Base-by-base conservation (phyloP, 2,113 vertebrate species). In the Alexandromys fortis region DNA sequence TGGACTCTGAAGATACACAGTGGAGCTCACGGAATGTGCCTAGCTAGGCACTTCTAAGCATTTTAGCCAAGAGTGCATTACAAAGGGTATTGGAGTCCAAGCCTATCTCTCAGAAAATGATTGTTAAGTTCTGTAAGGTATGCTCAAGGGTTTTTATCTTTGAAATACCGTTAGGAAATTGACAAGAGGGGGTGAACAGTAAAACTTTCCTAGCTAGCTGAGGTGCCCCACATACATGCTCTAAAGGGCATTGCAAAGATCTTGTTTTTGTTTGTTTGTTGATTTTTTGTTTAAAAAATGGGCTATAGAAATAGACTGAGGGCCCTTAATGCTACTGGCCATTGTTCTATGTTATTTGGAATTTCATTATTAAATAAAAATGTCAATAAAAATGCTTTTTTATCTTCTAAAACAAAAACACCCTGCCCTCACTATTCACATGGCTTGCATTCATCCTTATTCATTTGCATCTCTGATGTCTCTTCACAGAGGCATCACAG, bases 291-390 rank as follows among this genome's bases (percentile, higher is more conserved):
- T 35, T 38, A 92, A 61, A 96, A 88, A 2, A 2, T 35, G 11
- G 1, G 33, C 5, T 49, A 2, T n/a, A 10, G 58, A 96, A 10
- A 3, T 11, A 24, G 9, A 22, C 33, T 89, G 13, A 26, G n/a
- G 65, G 28, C 4, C 21, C 26, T 67, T 42, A 83, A 94, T 61
- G 28, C 10, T 89, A 52, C 22, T 94, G 24, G 68, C 28, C 89
- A 91, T 61, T 89, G 12, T 83, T 17, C 55, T 86, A 45, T 83
- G 75, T 28, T 26, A 89, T 81, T 75, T 28, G 52, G 78, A 22
- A 3, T 14, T 94, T 96, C 42, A 87, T 35, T 33, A 55, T 88
- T 96, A 49, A 87, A 79, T 68, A 10, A 78, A 81, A 95, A 95
- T 38, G 35, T 90, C 65, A 79, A 58, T 16, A 83, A 28, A 45